Base-by-base conservation (phyloP, 2,888 invertebrate genomes). In the Cenopis cana region DNA sequence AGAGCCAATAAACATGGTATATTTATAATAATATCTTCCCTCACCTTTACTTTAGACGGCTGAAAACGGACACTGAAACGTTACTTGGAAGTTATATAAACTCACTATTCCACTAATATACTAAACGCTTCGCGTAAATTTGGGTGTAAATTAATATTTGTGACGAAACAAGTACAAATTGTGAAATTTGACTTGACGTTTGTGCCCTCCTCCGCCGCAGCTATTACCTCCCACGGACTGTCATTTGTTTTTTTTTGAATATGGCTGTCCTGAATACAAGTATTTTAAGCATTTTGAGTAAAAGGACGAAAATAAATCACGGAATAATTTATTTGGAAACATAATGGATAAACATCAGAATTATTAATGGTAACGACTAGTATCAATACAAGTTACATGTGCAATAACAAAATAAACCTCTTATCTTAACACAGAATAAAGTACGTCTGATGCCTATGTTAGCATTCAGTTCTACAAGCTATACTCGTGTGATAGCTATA, bases 1-100 rank as follows among this genome's bases (percentile, higher is more conserved):
- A 69, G 64, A 78, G 73, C 74, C 78, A 80, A 78, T 81, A 81
- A 77, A 78, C 77, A 78, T 69, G 54, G 46, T 24, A 29, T 52
- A 66, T 36, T 61, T 36, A 14, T 24, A 65, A 54, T 10, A 1
- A 64, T 20, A 68, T 65, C 24, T n/a, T 38, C 33, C 20, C 67
- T 71, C 18, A 71, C 71, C 67, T 61, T 20, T 54, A 49, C 12
- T 71, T 61, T 55, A 29, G 14, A 61, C 60, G 29, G 54, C 24
- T 67, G 29, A 49, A 67, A 66, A 61, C 29, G 55, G 49, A 66
- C 60, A 55, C 61, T 61, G 55, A 29, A 36, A 67, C 59, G 17
- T 29, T 56, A 38, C 14, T 56, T 61, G 41, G 61, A 8, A 49
- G 71, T 56, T 56, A 50, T n/a, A 38, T 55, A 38, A 49, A 61